A percentile compares a stretch with the other conserved stretches of the same genome.
These are phyloP conservation scores for Echiichthys vipera DNA, from an alignment of 2,797 vertebrate genomes.

Conservation along the genomic window DNA sequence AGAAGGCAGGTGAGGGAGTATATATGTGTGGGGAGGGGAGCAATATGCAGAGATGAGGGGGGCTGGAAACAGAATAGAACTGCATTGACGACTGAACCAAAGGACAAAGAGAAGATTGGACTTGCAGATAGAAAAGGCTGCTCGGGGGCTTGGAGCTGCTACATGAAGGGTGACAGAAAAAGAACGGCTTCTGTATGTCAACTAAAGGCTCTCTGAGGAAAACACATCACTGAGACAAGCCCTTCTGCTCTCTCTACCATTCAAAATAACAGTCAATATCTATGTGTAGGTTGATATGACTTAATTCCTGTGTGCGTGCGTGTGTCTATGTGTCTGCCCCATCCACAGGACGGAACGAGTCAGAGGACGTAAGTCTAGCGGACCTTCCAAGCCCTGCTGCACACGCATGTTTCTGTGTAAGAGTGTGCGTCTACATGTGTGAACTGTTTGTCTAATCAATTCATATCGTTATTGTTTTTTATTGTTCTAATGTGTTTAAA, in stretches of 20 bases:
- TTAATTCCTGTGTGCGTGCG: constrained; percentile 41
- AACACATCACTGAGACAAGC: constrained; percentile 78
- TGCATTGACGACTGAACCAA: constrained; percentile 90
- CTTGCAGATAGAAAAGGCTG: constrained; percentile 77
- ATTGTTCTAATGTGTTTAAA: constrained; percentile 29
- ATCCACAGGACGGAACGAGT: constrained; percentile 85
- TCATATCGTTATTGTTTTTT: not conserved
- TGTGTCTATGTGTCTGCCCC: constrained; percentile 59
- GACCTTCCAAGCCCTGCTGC: constrained; percentile 87
- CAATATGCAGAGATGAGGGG: constrained; percentile 83
- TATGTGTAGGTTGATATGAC: constrained; percentile 52
- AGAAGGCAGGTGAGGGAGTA: constrained; percentile 63
- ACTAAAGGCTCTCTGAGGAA: constrained; percentile 76
- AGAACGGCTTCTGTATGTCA: constrained; percentile 70
- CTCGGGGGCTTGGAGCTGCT: constrained; percentile 73
- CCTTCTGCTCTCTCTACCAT: constrained; percentile 81
- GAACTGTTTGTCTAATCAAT: constrained; percentile 12
- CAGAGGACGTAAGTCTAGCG: constrained; percentile 84
- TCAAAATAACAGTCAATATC: constrained; percentile 55
- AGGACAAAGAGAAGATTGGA: constrained; percentile 79
- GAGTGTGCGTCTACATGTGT: constrained; percentile 24
- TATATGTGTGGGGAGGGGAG: constrained; percentile 61
- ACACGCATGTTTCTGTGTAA: constrained; percentile 67
- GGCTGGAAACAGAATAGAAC: constrained; percentile 90
- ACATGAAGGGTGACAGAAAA: constrained; percentile 77